Base-by-base conservation (phyloP, 2,797 vertebrate species). In the Nannoperca obscura region DNA sequence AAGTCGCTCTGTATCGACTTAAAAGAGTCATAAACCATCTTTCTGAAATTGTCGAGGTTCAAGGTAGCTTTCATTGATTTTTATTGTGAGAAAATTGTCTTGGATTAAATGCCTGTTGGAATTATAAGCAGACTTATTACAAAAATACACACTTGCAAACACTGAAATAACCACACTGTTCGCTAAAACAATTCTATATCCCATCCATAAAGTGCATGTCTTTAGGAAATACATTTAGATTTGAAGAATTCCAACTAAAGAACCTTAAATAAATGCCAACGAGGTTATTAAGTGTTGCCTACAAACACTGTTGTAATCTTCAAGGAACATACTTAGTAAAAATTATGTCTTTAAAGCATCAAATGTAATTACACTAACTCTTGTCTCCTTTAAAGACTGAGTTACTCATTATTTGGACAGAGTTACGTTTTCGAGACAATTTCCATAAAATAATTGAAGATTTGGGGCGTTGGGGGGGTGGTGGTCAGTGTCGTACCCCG, bases 391-490 rank as follows among this genome's bases (percentile, higher is more conserved):
- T 15, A 71, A 66, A 70, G 36, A 42, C n/a, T 12, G 49, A 57
- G 24, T 71, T 34, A 62, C 36, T 74, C 14, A 30, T 27, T 65
- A 6, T 17, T 3, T 12, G 24, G 15, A 12, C 14, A 44, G 6
- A 34, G 32, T 64, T 55, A 11, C 2, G 4, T 22, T 71, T 71
- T 49, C 34, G 7, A 14, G 46, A 71, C 0, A 0, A 54, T 72
- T 84, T 78, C 53, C 68, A 80, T 76, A 52, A 69, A 68, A 38
- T 50, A 67, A 69, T 7, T 69, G 38, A 76, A 47, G 32, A 47
- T 67, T 40, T 52, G 4, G 4, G 20, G 27, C 0, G 30, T 19
- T 13, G 17, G 13, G 30, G 13, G 40, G n/a, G n/a, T 20, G 5
- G 7, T 1, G 17, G 46, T 12, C 59, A 62, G 50, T 8, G 24